Evolutionary conservation across 1,140 invertebrate genomes (phyloP).

Genomic region (Harlomillsia oculata): DNA sequence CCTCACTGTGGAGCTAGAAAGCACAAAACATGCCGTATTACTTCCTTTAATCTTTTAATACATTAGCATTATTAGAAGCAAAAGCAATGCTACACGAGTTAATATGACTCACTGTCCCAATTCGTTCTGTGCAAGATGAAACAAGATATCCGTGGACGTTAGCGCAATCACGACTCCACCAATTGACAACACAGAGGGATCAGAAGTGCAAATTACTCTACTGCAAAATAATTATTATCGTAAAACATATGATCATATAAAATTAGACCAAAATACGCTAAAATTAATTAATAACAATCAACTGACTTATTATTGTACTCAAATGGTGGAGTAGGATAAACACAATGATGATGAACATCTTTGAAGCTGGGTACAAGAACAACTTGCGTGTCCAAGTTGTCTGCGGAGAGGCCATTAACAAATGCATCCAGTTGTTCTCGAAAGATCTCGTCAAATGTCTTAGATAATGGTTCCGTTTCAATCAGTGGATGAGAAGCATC

Average conservation of each 20-base stretch:
- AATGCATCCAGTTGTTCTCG: constrained; percentile 51
- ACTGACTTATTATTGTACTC: background rate
- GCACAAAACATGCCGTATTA: background rate
- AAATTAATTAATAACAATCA: constrained; percentile 19
- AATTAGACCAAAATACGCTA: constrained; percentile 18
- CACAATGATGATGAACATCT: constrained; percentile 62
- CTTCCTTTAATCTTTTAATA: background rate
- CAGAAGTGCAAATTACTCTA: constrained; percentile 56
- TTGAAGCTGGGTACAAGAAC: constrained; percentile 62
- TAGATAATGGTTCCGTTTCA: constrained; percentile 45
- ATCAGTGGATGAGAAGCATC: constrained; percentile 57
- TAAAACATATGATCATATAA: too few relatives aligned
- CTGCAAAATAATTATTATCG: too few relatives aligned
- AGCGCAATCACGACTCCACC: constrained; percentile 64
- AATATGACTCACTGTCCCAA: constrained; percentile 54
- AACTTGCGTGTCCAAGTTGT: constrained; percentile 54
- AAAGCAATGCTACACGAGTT: background rate
- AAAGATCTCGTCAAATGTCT: constrained; percentile 62
- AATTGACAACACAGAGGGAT: constrained; percentile 69
- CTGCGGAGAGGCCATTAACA: constrained; percentile 40
- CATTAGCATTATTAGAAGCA: background rate
- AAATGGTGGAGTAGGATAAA: constrained; percentile 73
- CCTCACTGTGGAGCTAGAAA: constrained; percentile 12
- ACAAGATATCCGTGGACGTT: constrained; percentile 70
- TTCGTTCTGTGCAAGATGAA: constrained; percentile 69